Conservation (phyloP, 2,888 invertebrate genomes). For the Protodeltote pygarga region DNA sequence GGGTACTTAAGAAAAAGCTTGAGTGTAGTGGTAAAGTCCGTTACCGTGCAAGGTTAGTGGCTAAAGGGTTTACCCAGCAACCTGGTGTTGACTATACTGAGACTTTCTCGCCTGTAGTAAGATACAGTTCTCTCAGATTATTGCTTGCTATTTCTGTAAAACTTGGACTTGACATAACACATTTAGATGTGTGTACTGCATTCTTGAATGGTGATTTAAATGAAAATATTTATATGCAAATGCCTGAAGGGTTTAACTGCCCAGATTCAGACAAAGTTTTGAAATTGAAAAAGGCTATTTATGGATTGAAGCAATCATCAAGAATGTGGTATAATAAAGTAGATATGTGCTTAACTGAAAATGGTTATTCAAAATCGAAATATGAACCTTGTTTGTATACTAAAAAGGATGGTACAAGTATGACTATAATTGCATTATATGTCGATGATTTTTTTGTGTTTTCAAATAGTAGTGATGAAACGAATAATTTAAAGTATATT, state of each 20-base stretch:
- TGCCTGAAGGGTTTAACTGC: neutral
- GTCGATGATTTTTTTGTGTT: too few relatives aligned
- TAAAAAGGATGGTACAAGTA: too few relatives aligned
- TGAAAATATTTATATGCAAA: slow-evolving; percentile 2
- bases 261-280: neutral
- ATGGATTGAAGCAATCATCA: slow-evolving; percentile 23
- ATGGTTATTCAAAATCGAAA: too few relatives aligned
- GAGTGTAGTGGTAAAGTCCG: neutral
- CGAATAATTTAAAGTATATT: too few relatives aligned
- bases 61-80: neutral
- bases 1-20: slow-evolving; percentile 1
- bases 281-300: slow-evolving; percentile 16
- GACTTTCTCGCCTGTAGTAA: neutral
- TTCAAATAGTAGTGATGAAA: too few relatives aligned
- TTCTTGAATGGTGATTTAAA: slow-evolving; percentile 1
- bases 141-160: slow-evolving; percentile 1
- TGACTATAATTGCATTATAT: too few relatives aligned
- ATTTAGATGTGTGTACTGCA: slow-evolving; percentile 3
- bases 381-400: too few relatives aligned
- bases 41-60: neutral
- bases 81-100: neutral
- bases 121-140: neutral
- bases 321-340: too few relatives aligned
- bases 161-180: neutral
- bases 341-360: too few relatives aligned